These are phyloP conservation scores for Subanguina moxae DNA, from an alignment of 1,140 invertebrate species.

Conservation along the genomic window DNA sequence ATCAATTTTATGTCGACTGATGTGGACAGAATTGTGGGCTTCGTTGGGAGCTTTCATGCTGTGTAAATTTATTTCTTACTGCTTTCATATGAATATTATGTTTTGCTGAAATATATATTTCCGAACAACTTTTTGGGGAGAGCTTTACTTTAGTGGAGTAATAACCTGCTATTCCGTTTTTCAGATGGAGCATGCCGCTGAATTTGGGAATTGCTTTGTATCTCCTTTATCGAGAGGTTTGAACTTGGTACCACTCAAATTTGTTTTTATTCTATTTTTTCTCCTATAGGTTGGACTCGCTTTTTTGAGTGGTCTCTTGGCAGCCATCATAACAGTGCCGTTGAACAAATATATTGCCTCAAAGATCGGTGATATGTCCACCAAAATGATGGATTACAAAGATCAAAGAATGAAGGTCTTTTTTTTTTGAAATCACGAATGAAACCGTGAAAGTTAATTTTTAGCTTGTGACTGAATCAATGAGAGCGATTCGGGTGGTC, in stretches of 20 bases:
- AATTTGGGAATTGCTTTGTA: constrained; percentile 65
- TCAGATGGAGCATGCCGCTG: constrained; percentile 83
- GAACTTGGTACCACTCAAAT: constrained; percentile 54
- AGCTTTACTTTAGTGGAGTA: too few relatives aligned
- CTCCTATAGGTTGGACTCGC: constrained; percentile 80
- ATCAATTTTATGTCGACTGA: constrained; percentile 96
- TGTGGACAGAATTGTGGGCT: constrained; percentile 86
- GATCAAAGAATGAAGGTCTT: constrained; percentile 76
- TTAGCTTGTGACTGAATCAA: constrained; percentile 72
- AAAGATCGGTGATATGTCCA: constrained; percentile 81
- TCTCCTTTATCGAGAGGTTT: constrained; percentile 61
- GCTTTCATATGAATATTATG: background rate
- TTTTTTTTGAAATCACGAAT: background rate
- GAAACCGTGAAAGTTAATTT: background rate
- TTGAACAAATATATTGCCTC: constrained; percentile 85
- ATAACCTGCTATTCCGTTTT: too few relatives aligned
- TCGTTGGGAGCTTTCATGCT: constrained; percentile 88
- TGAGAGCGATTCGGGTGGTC: constrained; percentile 79
- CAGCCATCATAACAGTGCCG: constrained; percentile 82
- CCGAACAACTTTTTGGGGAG: too few relatives aligned
- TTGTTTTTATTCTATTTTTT: constrained; percentile 19
- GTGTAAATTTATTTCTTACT: background rate
- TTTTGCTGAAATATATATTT: too few relatives aligned
- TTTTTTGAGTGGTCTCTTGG: constrained; percentile 80
- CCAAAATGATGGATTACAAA: constrained; percentile 82